Evolutionary conservation across 2,888 invertebrate genomes (phyloP), one percentile per base, ranked within the genome.

Genomic region (Merodon equestris): DNA sequence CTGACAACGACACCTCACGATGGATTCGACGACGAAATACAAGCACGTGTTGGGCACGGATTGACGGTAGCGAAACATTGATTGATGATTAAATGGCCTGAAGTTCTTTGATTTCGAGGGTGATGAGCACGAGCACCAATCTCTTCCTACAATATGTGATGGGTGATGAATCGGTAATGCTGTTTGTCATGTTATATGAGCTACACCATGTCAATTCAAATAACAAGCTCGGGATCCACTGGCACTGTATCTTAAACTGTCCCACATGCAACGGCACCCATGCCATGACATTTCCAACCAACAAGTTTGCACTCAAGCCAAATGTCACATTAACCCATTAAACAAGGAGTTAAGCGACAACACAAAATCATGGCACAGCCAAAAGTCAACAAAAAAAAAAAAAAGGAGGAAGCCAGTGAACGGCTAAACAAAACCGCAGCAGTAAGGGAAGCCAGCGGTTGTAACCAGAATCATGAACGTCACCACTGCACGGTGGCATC

Each of bases 261-360:
- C 27, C 27, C 27, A 27, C 7, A 27, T 27, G 27, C 27, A 2
- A 27, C 27, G 27, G 27, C 27, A 27, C 27, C 27, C 27, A 27
- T 27, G n/a, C 40, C 19, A 44, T 18, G 40, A 27, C 53, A 36
- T 36, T 45, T 64, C 38, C 19, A 47, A 19, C 27, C 54, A 12
- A 9, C 40, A 56, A 15, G 27, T 48, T 44, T 27, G 27, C 7
- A 27, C 27, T 27, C 27, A 13, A 7, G 40, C 40, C 27, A 56
- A 66, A 66, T 66, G 66, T 56, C 56, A 56, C 47, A 66, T 27
- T 56, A 66, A 56, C 47, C 66, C 47, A 13, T 56, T 66, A n/a
- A 56, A 56, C 14, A 4, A 36, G 18, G 17, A 47, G 40, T 19
- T 38, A 14, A 64, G 18, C 19, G n/a, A 13, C 53, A 38, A 64